Evolutionary conservation across 2,797 vertebrate species (phyloP).

Genomic region (Vespertilio murinus): DNA sequence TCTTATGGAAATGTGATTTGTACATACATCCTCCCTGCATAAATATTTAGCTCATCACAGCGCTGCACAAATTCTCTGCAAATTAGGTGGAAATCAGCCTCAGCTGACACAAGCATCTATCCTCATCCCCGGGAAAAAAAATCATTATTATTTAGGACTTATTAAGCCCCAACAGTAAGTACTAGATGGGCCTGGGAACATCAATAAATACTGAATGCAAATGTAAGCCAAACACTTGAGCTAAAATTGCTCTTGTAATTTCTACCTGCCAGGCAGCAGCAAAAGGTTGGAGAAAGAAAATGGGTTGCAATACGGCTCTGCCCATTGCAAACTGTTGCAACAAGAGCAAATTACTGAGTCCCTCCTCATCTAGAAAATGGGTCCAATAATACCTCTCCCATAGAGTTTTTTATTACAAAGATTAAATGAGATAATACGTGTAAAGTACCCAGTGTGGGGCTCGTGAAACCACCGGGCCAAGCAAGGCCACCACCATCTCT

Average conservation of each 20-base stretch:
- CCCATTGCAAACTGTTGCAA: background rate
- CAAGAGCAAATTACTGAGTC: background rate
- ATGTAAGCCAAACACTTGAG: background rate
- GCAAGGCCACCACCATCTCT: background rate
- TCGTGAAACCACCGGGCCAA: background rate
- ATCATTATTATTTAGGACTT: constrained; percentile 76
- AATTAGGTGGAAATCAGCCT: constrained; percentile 77
- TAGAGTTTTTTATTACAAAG: background rate
- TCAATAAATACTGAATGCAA: constrained; percentile 63
- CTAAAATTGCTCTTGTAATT: constrained; percentile 46
- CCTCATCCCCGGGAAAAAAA: constrained; percentile 14
- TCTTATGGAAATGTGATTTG: constrained; percentile 79
- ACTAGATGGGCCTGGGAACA: constrained; percentile 33
- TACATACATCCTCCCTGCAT: constrained; percentile 72
- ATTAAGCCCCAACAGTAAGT: constrained; percentile 65
- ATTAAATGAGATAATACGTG: background rate
- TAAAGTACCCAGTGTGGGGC: background rate
- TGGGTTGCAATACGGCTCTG: background rate
- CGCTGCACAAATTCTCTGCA: constrained; percentile 72
- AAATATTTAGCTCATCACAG: constrained; percentile 79
- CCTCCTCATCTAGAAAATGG: background rate
- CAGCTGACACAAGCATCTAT: constrained; percentile 74
- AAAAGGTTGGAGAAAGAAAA: constrained; percentile 31
- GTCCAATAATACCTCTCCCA: background rate
- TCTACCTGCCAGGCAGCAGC: constrained; percentile 24